Evolutionary conservation across 2,113 vertebrate genomes (phyloP), one percentile per base, ranked within the genome.

Genomic region (Cryptomyrus ogoouensis): DNA sequence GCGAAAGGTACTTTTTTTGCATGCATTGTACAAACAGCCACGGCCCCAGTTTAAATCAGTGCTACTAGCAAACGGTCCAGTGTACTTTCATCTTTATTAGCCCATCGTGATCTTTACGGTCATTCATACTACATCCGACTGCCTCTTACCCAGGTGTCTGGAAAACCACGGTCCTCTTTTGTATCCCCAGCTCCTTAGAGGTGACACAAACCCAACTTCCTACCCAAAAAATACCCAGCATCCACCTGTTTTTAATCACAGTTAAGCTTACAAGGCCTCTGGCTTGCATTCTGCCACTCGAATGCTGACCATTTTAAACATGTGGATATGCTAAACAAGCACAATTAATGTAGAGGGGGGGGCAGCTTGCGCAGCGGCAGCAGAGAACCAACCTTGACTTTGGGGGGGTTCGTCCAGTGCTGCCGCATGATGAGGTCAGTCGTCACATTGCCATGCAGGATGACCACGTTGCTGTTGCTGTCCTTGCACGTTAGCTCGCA

Each of bases 391-490:
- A 98, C 98, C 97, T 98, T 97, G 91, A 98, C 97, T 95, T 97
- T 97, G 3, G 96, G 94, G 2, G 98, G 98, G 93, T 98, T 98
- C 95, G 98, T 97, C 98, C 98, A 98, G 94, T 99, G 96, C 91
- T 97, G 94, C 88, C 91, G 91, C 53, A 95, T 96, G n/a, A 98
- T 96, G 91, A 94, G 95, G 12, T 96, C 96, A 6, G 96, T 92
- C 0, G 97, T 98, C 95, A 98, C 95, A 0, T 99, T 99, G 89
- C 94, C 88, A 0, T 97, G 97, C 92, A 99, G 96, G 91, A 97
- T 96, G 93, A 99, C 96, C 92, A 98, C 96, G 89, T 98, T 97
- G 0, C 96, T 97, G 94, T 96, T 98, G 92, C 95, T 97, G 91
- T 98, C 97, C 91, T 96, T 95, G 94, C 98, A 99, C 0, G 95